phyloP scores from a whole-genome alignment of 2,113 vertebrate genomes.

The Nannospalax galili region DNA sequence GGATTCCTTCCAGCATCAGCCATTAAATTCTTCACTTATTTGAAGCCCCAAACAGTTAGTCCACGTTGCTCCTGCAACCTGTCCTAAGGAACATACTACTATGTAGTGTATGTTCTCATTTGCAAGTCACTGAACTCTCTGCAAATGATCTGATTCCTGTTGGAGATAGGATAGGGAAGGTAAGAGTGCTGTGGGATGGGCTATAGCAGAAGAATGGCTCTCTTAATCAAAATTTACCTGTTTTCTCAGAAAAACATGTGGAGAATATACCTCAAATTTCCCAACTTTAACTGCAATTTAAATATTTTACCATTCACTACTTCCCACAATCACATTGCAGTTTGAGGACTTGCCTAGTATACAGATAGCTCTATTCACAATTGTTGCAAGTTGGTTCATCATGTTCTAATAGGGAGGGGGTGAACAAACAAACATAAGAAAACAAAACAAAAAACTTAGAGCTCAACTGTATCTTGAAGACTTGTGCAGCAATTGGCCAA shows the following conservation, averaged over 20 bases:
- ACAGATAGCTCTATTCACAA: constrained; percentile 83
- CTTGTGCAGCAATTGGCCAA: constrained; percentile 15
- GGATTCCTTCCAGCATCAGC: constrained; percentile 81
- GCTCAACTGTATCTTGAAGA: constrained; percentile 20
- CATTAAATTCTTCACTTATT: constrained; percentile 86
- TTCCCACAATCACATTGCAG: constrained; percentile 75
- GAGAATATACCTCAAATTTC: not conserved
- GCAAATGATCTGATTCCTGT: constrained; percentile 81
- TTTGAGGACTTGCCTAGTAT: constrained; percentile 73
- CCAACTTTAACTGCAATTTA: constrained; percentile 49
- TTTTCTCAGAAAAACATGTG: not conserved
- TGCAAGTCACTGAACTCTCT: constrained; percentile 84
- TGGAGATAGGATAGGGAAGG: constrained; percentile 79
- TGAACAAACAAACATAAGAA: constrained; percentile 76
- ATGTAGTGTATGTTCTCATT: constrained; percentile 78
- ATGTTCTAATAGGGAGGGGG: constrained; percentile 70
- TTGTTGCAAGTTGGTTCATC: constrained; percentile 74
- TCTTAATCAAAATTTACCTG: constrained; percentile 28
- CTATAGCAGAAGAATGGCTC: constrained; percentile 7
- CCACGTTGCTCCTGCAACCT: constrained; percentile 83
- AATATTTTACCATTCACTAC: constrained; percentile 75
- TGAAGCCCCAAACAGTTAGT: constrained; percentile 82
- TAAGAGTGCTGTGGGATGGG: constrained; percentile 79
- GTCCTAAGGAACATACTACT: constrained; percentile 83
- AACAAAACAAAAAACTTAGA: constrained; percentile 75